These are phyloP conservation scores for Gasterosteus aculeatus DNA, from an alignment of 2,113 vertebrate species.

Conservation along the genomic window DNA sequence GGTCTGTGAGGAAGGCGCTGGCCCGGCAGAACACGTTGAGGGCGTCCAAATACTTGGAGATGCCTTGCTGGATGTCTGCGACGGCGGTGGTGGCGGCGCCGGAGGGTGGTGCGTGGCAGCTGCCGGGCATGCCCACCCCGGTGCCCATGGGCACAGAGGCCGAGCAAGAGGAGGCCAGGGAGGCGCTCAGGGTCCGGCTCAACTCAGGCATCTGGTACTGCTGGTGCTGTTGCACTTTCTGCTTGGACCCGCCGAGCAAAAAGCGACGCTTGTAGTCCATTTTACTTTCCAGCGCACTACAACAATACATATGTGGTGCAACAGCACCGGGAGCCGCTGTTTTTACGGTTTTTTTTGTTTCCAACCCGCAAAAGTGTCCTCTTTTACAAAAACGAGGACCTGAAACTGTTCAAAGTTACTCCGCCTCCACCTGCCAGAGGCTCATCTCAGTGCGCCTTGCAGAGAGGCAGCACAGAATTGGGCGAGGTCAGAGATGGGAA, in stretches of 20 bases:
- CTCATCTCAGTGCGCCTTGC: conserved; percentile 87
- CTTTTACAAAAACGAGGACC: conserved; percentile 67
- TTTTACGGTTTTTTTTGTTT: conserved; percentile 32
- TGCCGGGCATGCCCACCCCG: conserved; percentile 67
- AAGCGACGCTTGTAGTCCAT: conserved; percentile 99
- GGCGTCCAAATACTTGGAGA: conserved; percentile 98
- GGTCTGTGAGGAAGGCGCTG: conserved; percentile 97
- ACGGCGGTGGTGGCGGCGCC: conserved; percentile 87
- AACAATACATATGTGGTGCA: conserved; percentile 96
- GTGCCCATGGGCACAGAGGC: conserved; percentile 83
- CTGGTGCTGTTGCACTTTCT: conserved; percentile 99
- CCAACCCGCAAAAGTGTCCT: conserved; percentile 33
- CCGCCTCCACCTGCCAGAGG: conserved; percentile 86
- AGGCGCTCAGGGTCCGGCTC: conserved; percentile 91
- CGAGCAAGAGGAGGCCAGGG: conserved; percentile 85
- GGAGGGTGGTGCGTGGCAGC: conserved; percentile 83
- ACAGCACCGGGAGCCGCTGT: conserved; percentile 68
- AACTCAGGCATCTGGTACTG: conserved; percentile 95
- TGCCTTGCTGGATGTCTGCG: conserved; percentile 99
- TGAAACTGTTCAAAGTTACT: conserved; percentile 76
- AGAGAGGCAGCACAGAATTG: conserved; percentile 65
- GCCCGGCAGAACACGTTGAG: conserved; percentile 98
- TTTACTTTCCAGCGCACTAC: conserved; percentile 97
- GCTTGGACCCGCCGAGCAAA: conserved; percentile 99
- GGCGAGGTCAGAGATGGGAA: conserved; percentile 39